phyloP scores from a whole-genome alignment of 64 coral and sea anemone genomes.

The Dendrophyllia cribrosa region DNA sequence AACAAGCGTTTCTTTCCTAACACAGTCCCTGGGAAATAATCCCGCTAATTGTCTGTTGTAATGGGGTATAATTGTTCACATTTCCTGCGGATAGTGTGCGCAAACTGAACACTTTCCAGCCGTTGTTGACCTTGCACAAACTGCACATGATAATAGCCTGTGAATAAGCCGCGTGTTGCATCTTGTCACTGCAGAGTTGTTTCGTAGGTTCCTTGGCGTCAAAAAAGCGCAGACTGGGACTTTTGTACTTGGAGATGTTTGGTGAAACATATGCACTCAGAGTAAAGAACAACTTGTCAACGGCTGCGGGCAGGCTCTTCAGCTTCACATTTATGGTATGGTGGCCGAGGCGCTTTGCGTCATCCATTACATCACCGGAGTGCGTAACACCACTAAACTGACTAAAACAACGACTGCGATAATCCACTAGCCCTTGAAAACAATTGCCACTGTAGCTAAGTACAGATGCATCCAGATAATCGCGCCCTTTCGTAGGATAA shows the following conservation, averaged over 20 bases:
- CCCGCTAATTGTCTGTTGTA: constrained; percentile 45
- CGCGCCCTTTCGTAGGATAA: constrained; percentile 56
- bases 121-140: constrained; percentile 58
- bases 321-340: constrained; percentile 86
- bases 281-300: constrained; percentile 94
- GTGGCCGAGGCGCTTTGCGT: constrained; percentile 61
- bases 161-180: constrained; percentile 90
- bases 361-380: constrained; percentile 92
- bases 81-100: constrained; percentile 59
- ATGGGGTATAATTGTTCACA: constrained; percentile 67
- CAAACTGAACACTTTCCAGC: constrained; percentile 84
- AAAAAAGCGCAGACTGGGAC: constrained; percentile 86
- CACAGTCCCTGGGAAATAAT: constrained; percentile 46
- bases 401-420: too few relatives aligned
- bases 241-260: constrained; percentile 95
- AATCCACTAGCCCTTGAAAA: constrained; percentile 79
- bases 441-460: constrained; percentile 81
- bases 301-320: constrained; percentile 61
- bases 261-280: constrained; percentile 93
- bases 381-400: constrained; percentile 66
- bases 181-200: constrained; percentile 88
- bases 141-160: constrained; percentile 92
- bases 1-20: too few relatives aligned
- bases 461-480: constrained; percentile 93
- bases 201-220: constrained; percentile 86